These are phyloP conservation scores for Ceratitis capitata DNA, from an alignment of 1,140 invertebrate species.

Conservation along the genomic window DNA sequence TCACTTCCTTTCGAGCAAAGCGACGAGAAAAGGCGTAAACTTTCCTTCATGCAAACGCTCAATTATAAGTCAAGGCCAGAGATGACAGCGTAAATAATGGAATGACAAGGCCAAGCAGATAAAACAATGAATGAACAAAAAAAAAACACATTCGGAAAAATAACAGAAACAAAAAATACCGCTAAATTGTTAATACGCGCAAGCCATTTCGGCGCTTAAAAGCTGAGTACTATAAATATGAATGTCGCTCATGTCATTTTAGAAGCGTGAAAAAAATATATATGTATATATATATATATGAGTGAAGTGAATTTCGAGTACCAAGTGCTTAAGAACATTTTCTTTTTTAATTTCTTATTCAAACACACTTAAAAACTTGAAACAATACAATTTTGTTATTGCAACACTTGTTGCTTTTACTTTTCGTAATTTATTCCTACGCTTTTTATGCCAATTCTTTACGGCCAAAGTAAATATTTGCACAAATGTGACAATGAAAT, in stretches of 20 bases:
- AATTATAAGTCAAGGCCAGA: conserved; percentile 2
- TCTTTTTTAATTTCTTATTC: background rate
- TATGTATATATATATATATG: background rate
- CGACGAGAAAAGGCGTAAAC: background rate
- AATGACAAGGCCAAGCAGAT: background rate
- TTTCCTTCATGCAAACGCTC: background rate
- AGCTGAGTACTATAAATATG: too few species aligned
- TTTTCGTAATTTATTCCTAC: background rate
- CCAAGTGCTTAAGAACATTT: background rate
- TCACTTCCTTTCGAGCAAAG: background rate
- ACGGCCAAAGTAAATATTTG: conserved; percentile 18
- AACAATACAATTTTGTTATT: background rate
- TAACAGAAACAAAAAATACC: background rate
- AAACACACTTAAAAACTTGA: background rate
- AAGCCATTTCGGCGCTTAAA: too few species aligned
- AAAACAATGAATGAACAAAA: background rate
- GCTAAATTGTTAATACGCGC: background rate
- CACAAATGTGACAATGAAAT: conserved; percentile 9
- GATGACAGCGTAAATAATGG: conserved; percentile 12
- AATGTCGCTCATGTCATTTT: too few species aligned
- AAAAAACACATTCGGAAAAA: background rate
- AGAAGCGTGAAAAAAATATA: background rate
- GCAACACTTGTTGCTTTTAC: background rate
- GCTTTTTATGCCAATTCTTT: background rate
- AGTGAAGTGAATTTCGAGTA: too few species aligned